Evolutionary conservation across 2,888 invertebrate genomes (phyloP), one percentile per base, ranked within the genome.

Genomic region (Xanthia icteritia): DNA sequence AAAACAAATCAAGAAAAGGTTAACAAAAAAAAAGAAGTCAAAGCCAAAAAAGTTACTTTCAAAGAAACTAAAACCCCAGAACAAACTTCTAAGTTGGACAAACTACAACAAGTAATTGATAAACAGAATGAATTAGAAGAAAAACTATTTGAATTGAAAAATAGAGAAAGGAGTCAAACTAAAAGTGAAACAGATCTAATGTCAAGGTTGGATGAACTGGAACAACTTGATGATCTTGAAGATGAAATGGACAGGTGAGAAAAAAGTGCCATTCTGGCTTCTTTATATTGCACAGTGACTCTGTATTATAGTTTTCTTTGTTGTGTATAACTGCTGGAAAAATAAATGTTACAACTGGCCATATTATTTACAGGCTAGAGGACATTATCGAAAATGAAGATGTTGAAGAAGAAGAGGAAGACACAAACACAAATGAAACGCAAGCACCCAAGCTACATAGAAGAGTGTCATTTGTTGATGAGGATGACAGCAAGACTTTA

Each of bases 201-300:
- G 89, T 90, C 93, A 39, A 94, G 94, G 81, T 89, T 97, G 64
- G 97, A 97, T 92, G 96, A 97, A 90, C 92, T 97, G 79, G 97
- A 97, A 88, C 91, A 93, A 86, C 90, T 96, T 69, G 97, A 96
- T 81, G 95, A 95, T 75, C 88, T 97, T 72, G 97, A 97, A 92
- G 97, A 97, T 94, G 97, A 97, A 91, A 94, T 97, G 88, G 94
- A 97, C 80, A 96, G 97, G 94, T 90, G 81, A 66, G 48, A 58
- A 39, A 31, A 13, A 69, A n/a, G 5, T 23, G 9, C 9, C 17
- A 54, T 23, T 65, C 4, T 23, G n/a, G 6, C 23, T 54, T 54
- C 2, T 54, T 23, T 17, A 17, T 51, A 67, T 51, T 36, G 17
- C 36, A 20, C 2, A 6, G n/a, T 67, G 11, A 70, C 8, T n/a